Conservation (phyloP, 1,140 invertebrate genomes). For the Caerostris extrusa region DNA sequence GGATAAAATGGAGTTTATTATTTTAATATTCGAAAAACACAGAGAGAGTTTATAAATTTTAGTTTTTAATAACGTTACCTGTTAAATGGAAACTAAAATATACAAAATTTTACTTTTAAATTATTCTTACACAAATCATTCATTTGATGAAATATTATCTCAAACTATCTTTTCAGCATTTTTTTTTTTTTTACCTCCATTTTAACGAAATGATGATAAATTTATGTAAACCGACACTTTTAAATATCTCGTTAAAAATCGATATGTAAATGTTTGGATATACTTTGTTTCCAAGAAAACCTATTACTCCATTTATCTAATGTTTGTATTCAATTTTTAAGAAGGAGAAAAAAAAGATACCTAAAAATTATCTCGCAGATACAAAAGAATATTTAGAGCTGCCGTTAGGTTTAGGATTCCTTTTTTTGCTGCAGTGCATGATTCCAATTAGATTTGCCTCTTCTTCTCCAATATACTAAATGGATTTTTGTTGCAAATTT, state of each 20-base stretch:
- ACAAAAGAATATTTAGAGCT: not conserved
- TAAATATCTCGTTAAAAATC: not conserved
- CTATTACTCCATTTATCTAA: not conserved
- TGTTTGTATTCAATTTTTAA: not conserved
- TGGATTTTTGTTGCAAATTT: slow-evolving; percentile 7
- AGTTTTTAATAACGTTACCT: not conserved
- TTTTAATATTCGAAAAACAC: not conserved
- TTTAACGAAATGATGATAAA: not conserved
- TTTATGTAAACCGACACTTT: not conserved
- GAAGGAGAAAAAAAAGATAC: too few species aligned
- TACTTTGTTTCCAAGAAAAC: not conserved
- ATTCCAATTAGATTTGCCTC: not conserved
- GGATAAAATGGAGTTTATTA: too few species aligned
- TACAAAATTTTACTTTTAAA: not conserved
- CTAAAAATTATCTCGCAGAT: not conserved
- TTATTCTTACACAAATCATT: not conserved
- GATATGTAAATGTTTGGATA: not conserved
- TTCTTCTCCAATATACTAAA: not conserved
- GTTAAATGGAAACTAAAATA: not conserved
- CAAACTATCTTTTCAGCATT: not conserved
- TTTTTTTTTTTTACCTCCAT: not conserved
- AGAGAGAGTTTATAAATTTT: not conserved
- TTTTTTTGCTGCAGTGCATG: not conserved
- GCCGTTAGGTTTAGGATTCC: not conserved
- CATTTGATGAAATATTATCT: not conserved